These are phyloP conservation scores for Ceyx cyanopectus DNA, from an alignment of 2,113 vertebrate genomes.

Conservation along the genomic window DNA sequence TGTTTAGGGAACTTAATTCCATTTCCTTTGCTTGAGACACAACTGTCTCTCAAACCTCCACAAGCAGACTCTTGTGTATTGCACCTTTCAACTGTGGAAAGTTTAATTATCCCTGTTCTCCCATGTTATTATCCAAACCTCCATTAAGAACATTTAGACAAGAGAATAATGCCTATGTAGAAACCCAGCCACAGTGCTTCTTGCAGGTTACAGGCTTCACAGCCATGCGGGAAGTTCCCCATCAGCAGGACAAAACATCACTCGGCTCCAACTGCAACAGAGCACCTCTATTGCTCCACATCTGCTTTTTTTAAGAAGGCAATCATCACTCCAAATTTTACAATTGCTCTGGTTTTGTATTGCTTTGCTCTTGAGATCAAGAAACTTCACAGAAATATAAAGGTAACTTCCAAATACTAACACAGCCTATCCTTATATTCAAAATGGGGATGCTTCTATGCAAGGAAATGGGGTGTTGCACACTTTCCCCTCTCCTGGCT, in stretches of 20 bases:
- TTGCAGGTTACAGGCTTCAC: background rate
- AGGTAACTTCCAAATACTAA: background rate
- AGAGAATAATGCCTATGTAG: background rate
- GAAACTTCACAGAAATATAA: background rate
- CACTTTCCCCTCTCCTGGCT: background rate
- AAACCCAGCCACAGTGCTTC: background rate
- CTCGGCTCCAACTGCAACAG: background rate
- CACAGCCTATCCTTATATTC: background rate
- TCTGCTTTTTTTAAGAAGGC: background rate
- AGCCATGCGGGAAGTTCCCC: rapidly evolving
- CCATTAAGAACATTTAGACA: background rate
- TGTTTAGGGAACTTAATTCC: background rate
- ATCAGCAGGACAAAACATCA: background rate
- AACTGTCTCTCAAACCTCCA: background rate
- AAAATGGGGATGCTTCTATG: background rate
- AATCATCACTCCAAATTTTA: background rate
- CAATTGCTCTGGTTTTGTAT: background rate
- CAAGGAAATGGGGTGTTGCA: background rate
- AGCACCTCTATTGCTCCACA: background rate
- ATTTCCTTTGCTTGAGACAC: background rate
- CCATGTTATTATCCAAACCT: background rate
- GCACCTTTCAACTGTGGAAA: background rate
- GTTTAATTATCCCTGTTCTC: background rate
- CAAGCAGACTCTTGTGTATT: background rate
- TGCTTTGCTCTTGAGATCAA: background rate